phyloP scores from a whole-genome alignment of 2,113 vertebrate genomes.

The Cavia aperea region DNA sequence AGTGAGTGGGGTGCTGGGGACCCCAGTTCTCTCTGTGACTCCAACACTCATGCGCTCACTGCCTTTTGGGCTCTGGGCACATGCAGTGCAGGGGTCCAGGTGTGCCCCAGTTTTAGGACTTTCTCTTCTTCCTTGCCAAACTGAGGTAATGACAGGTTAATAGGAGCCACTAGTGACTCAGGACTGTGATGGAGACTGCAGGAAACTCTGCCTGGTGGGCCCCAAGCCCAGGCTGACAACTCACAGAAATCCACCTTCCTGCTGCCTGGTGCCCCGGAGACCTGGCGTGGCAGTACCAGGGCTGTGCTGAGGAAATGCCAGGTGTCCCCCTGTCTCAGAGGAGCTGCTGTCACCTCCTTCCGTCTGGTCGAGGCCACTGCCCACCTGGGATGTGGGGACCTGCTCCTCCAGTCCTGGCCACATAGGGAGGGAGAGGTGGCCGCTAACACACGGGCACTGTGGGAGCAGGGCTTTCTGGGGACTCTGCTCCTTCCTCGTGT shows the following conservation, averaged over 20 bases:
- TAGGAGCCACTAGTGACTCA: neutral
- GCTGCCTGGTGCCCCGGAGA: neutral
- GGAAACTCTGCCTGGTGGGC: constrained; percentile 26
- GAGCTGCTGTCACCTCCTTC: neutral
- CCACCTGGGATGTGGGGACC: no score
- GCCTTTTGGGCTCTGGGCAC: neutral
- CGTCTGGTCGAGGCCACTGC: neutral
- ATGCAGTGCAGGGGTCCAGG: neutral
- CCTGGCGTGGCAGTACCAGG: neutral
- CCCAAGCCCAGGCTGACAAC: neutral
- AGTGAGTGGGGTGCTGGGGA: neutral
- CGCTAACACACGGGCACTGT: neutral
- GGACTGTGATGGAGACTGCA: neutral
- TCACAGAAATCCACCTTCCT: neutral
- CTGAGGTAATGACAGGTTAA: neutral
- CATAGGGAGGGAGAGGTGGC: neutral
- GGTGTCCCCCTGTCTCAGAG: neutral
- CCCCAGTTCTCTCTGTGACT: neutral
- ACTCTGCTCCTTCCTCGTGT: constrained; percentile 19
- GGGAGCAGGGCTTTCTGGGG: constrained; percentile 28
- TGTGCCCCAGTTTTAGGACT: neutral
- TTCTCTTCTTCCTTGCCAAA: neutral
- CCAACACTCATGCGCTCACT: neutral
- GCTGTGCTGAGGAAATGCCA: neutral
- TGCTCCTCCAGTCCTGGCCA: neutral